A percentile compares a stretch with the other conserved stretches of the same genome.
phyloP scores from a whole-genome alignment of 2,113 vertebrate species.

The Podarcis cretensis region DNA sequence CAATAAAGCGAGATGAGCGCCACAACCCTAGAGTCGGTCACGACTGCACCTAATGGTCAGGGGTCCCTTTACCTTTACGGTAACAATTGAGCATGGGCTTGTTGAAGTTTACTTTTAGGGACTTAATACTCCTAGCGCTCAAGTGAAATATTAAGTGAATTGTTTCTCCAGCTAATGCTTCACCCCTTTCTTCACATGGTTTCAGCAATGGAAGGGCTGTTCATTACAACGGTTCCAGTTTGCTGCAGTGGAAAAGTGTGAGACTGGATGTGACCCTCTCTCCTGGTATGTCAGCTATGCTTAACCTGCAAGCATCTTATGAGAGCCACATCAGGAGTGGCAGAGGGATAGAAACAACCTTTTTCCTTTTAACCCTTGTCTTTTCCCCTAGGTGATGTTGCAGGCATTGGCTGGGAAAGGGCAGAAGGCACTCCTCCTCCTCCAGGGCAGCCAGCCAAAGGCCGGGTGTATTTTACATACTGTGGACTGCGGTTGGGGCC shows the following conservation, averaged over 20 bases:
- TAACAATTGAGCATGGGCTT: too few relatives aligned
- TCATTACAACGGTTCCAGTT: constrained; percentile 97
- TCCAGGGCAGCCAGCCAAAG: constrained; percentile 94
- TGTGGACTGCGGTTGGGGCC: constrained; percentile 93
- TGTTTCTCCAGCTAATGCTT: not conserved
- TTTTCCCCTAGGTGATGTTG: constrained; percentile 85
- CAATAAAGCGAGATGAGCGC: too few relatives aligned
- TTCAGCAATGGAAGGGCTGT: constrained; percentile 94
- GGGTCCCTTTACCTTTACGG: too few relatives aligned
- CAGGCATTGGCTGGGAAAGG: constrained; percentile 98
- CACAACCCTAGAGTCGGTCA: too few relatives aligned
- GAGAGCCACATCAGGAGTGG: not conserved
- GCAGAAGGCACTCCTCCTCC: constrained; percentile 94
- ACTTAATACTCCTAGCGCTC: not conserved
- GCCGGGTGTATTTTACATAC: constrained; percentile 97
- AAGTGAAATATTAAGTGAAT: too few relatives aligned
- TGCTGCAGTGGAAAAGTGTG: constrained; percentile 98
- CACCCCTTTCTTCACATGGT: constrained; percentile 30
- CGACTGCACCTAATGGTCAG: too few relatives aligned
- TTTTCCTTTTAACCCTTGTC: not conserved
- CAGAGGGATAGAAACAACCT: not conserved
- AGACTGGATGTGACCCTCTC: constrained; percentile 93
- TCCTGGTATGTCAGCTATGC: constrained; percentile 84
- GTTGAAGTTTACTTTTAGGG: not conserved
- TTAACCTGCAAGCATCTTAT: not conserved